Conservation (phyloP, 2,888 invertebrate species). For the Ectobius pallidus region DNA sequence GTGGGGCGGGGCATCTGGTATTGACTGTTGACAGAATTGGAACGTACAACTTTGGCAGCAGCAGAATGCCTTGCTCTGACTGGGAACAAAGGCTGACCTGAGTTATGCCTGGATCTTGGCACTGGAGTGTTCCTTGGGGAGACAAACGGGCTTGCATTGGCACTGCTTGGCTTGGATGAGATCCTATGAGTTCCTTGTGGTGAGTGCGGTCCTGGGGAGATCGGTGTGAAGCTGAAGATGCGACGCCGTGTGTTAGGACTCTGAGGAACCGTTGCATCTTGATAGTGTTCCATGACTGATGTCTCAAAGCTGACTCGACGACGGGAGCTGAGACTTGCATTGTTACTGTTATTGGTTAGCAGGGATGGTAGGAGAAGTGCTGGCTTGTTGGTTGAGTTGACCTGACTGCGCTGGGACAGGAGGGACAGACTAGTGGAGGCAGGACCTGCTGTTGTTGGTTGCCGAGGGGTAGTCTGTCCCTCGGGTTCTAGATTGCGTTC, state of each 20-base stretch:
- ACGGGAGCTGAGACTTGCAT: slow-evolving; percentile 48
- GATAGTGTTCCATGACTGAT: slow-evolving; percentile 46
- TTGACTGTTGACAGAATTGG: slow-evolving; percentile 38
- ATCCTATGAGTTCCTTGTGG: slow-evolving; percentile 60
- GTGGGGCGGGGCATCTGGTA: slow-evolving; percentile 18
- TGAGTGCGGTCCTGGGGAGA: slow-evolving; percentile 78
- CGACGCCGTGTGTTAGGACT: slow-evolving; percentile 79
- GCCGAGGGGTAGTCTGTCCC: not conserved
- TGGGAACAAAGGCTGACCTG: slow-evolving; percentile 13
- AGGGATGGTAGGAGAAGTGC: slow-evolving; percentile 52
- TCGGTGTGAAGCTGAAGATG: slow-evolving; percentile 85
- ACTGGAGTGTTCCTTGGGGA: slow-evolving; percentile 81
- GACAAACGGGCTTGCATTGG: slow-evolving; percentile 79
- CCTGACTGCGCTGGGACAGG: slow-evolving; percentile 36
- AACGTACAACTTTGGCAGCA: slow-evolving; percentile 35
- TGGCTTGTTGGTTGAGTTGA: slow-evolving; percentile 46
- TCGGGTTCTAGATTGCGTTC: slow-evolving; percentile 65
- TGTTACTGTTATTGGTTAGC: slow-evolving; percentile 38
- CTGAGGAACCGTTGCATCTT: slow-evolving; percentile 61
- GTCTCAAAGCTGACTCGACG: slow-evolving; percentile 66
- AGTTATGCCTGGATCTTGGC: slow-evolving; percentile 55
- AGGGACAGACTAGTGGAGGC: slow-evolving; percentile 35
- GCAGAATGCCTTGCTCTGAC: slow-evolving; percentile 18
- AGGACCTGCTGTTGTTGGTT: not conserved
- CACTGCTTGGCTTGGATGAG: slow-evolving; percentile 67